phyloP scores from a whole-genome alignment of 2,888 invertebrate genomes.

The Anthoptus insignis region DNA sequence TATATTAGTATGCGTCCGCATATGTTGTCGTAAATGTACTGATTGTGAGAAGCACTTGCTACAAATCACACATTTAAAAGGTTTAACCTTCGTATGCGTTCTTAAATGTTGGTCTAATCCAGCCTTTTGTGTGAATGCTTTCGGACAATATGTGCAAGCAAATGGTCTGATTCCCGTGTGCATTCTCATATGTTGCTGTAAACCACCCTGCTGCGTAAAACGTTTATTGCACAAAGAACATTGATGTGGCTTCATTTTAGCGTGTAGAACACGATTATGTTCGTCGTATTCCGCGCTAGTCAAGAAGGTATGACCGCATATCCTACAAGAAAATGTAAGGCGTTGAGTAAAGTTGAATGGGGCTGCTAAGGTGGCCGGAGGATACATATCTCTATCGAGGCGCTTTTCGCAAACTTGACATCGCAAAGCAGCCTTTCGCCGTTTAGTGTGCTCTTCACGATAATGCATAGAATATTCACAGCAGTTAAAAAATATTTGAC shows the following conservation, averaged over 20 bases:
- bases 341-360: conserved; percentile 54
- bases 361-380: conserved; percentile 51
- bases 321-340: conserved; percentile 66
- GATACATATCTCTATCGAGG: conserved; percentile 67
- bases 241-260: conserved; percentile 73
- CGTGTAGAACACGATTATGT: conserved; percentile 73
- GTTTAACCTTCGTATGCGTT: conserved; percentile 75
- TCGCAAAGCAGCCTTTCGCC: conserved; percentile 76
- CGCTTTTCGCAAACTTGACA: conserved; percentile 83
- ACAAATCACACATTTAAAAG: conserved; percentile 80
- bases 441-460: conserved; percentile 79
- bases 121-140: conserved; percentile 80
- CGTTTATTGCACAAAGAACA: conserved; percentile 72
- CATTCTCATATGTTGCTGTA: conserved; percentile 74
- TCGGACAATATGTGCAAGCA: conserved; percentile 70
- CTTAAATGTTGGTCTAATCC: conserved; percentile 78
- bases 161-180: conserved; percentile 77
- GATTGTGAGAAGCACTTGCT: conserved; percentile 81
- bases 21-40: conserved; percentile 80
- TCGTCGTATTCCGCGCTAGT: conserved; percentile 69
- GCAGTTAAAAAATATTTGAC: conserved; percentile 79
- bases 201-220: conserved; percentile 76
- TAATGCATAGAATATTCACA: conserved; percentile 82
- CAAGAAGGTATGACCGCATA: conserved; percentile 69
- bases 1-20: conserved; percentile 83